phyloP scores from a whole-genome alignment of 2,888 invertebrate species.

The Clivina fossor region DNA sequence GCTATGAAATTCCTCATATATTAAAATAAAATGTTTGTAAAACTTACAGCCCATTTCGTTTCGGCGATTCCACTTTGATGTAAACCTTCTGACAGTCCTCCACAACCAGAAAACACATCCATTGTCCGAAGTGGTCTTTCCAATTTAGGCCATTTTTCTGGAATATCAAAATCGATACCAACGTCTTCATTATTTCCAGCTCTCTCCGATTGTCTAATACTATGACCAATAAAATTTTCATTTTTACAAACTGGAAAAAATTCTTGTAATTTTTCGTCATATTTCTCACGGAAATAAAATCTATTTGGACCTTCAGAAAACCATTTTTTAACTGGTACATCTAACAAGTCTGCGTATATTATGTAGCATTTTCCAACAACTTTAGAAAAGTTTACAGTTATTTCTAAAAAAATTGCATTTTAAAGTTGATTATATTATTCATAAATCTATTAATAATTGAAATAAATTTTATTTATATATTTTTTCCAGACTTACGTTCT shows the following conservation, averaged over 20 bases:
- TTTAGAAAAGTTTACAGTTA: conserved; percentile 59
- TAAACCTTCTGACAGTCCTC: conserved; percentile 76
- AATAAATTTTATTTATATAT: conserved; percentile 20
- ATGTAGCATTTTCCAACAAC: conserved; percentile 73
- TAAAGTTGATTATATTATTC: no score
- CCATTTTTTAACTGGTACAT: conserved; percentile 61
- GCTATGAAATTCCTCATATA: no score
- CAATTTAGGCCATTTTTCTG: conserved; percentile 50
- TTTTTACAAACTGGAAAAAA: conserved; percentile 64
- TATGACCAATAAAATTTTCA: conserved; percentile 60
- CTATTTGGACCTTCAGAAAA: conserved; percentile 64
- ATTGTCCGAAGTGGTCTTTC: conserved; percentile 64
- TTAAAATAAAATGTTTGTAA: not conserved
- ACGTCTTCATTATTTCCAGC: conserved; percentile 57
- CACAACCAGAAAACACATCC: conserved; percentile 86
- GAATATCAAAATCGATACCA: conserved; percentile 40
- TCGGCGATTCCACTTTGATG: conserved; percentile 70
- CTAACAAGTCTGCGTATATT: conserved; percentile 62
- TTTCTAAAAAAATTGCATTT: no score
- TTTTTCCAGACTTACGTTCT: conserved; percentile 58
- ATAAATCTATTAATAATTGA: conserved; percentile 15
- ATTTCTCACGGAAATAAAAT: conserved; percentile 74
- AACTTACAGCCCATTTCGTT: conserved; percentile 69
- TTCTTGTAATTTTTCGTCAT: conserved; percentile 58
- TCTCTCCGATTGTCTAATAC: conserved; percentile 61